A percentile compares a stretch with the other conserved stretches of the same genome.
Conservation (phyloP, 92 coral and sea anemone genomes). For the Paramuricea clavata region DNA sequence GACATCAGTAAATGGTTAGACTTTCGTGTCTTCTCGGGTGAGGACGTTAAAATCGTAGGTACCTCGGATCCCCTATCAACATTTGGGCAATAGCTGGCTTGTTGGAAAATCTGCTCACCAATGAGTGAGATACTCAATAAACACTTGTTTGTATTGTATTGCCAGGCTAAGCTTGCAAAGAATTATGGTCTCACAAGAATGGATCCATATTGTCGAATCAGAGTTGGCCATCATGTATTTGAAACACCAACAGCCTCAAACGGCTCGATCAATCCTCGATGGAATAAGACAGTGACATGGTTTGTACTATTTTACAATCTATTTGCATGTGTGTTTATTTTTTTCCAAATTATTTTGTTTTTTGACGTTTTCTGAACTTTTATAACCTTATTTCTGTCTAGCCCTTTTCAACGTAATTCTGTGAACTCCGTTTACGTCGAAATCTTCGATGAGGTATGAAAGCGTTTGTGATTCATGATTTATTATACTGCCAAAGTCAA, state of each 20-base stretch:
- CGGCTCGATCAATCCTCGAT: constrained; percentile 95
- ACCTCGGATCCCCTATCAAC: too few relatives aligned
- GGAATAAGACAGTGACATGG: constrained; percentile 95
- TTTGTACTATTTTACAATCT: too few relatives aligned
- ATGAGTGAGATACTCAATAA: too few relatives aligned
- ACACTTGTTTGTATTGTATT: neutral
- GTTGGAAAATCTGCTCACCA: neutral
- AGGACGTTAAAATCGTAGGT: too few relatives aligned
- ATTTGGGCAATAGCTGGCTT: too few relatives aligned
- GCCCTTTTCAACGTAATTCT: constrained; percentile 73
- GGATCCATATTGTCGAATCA: constrained; percentile 97
- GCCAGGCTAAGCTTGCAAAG: constrained; percentile 97
- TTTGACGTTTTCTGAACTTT: neutral
- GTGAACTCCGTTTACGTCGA: constrained; percentile 81
- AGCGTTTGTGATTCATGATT: neutral
- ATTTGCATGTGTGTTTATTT: too few relatives aligned
- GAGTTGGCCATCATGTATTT: constrained; percentile 90
- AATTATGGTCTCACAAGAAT: constrained; percentile 97
- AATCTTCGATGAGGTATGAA: constrained; percentile 90
- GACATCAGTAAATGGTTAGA: too few relatives aligned
- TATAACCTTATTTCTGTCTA: constrained; percentile 34
- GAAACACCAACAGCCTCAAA: constrained; percentile 94
- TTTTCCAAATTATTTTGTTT: neutral
- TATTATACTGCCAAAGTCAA: too few relatives aligned
- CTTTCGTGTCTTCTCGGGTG: too few relatives aligned